Evolutionary conservation across 2,113 vertebrate genomes (phyloP), one percentile per base, ranked within the genome.

Genomic region (Poeciliopsis retropinna): DNA sequence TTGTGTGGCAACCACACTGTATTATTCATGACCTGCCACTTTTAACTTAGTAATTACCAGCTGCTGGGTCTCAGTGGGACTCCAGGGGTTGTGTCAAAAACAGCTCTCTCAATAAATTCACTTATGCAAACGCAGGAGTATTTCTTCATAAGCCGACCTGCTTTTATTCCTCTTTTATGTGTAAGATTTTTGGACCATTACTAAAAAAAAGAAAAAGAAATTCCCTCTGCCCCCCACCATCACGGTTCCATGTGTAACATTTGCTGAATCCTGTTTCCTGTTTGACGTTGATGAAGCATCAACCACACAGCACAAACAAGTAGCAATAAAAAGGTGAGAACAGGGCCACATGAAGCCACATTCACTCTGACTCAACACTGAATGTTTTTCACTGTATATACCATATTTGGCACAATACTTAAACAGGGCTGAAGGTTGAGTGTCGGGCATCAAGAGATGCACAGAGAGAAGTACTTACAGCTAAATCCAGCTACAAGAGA

Each of bases 401-500:
- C 44, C 19, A 15, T 47, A 47, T 44, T 14, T 44, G 17, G 14
- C 12, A 44, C 14, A 14, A 44, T 44, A 44, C 13, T 44, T 44
- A 44, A 44, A 44, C 12, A 15, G 41, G 41, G 41, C 17, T 44
- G 41, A 44, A 44, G 14, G 41, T 15, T 13, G 14, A 44, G 14
- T 47, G 44, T 47, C 5, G 60, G 25, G 60, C 25, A 28, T 2
- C 22, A 94, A 77, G 67, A 78, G 34, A 95, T 94, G 94, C 80
- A 83, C 73, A 79, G 67, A 62, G 57, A 70, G 94, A 67, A 89
- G 73, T 95, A 96, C 96, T 96, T 94, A 96, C 97, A 95, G 92
- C 92, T 91, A 31, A 83, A 95, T 97, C 95, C 96, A 93, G 94
- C 96, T 96, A 96, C 92, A 94, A 95, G 95, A 95, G 95, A 96